A percentile compares a stretch with the other conserved stretches of the same genome.
Evolutionary conservation across 2,113 vertebrate genomes (phyloP).

Genomic region (Rhea americana): DNA sequence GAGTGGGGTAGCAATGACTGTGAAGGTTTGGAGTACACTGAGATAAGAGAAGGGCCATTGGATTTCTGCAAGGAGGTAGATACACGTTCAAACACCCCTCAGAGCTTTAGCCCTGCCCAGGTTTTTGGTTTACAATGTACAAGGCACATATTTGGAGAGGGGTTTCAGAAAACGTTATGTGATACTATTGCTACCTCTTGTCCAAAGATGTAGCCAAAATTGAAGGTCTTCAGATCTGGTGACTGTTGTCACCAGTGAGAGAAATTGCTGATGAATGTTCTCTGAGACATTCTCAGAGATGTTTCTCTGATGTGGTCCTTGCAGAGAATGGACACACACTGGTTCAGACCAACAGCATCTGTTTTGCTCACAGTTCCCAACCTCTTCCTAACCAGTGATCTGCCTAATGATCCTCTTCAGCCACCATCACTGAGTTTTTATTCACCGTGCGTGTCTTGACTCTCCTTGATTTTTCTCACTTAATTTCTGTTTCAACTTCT

Average conservation of each 20-base stretch:
- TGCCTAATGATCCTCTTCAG: background rate
- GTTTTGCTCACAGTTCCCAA: background rate
- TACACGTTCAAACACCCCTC: background rate
- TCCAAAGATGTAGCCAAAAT: background rate
- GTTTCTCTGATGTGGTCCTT: background rate
- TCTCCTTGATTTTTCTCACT: background rate
- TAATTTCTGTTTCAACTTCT: background rate
- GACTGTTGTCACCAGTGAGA: background rate
- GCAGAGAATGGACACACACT: background rate
- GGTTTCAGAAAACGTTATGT: background rate
- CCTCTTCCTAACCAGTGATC: background rate
- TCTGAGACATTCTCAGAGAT: background rate
- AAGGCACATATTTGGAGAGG: background rate
- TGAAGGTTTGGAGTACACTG: background rate
- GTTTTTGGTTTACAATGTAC: background rate
- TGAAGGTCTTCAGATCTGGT: background rate
- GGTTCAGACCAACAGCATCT: background rate
- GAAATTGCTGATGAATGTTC: background rate
- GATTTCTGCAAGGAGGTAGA: background rate
- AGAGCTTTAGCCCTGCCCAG: background rate
- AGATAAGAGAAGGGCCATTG: background rate
- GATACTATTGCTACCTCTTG: background rate
- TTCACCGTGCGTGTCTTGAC: background rate
- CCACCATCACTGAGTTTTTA: background rate
- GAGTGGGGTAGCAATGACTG: background rate